phyloP scores from a whole-genome alignment of 2,797 vertebrate genomes.

The Coendou prehensilis region DNA sequence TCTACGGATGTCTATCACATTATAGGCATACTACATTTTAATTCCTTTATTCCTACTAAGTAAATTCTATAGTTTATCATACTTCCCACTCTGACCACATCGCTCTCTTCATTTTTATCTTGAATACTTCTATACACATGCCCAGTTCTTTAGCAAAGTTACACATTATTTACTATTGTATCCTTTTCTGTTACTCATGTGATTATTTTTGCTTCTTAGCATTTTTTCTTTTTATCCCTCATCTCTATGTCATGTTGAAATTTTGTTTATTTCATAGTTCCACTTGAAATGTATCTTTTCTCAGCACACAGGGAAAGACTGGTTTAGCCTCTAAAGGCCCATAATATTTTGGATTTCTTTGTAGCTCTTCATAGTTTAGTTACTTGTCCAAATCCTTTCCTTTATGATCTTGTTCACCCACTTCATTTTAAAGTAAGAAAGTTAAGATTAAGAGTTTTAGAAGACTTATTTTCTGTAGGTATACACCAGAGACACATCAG shows the following conservation, averaged over 20 bases:
- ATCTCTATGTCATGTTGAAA: constrained; percentile 45
- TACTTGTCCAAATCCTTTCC: constrained; percentile 6
- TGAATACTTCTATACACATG: neutral
- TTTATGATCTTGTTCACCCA: neutral
- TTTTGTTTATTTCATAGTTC: neutral
- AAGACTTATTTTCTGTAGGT: neutral
- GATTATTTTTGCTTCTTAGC: constrained; percentile 9
- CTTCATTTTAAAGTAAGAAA: constrained; percentile 70
- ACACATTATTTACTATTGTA: constrained; percentile 49
- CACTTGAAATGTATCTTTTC: neutral
- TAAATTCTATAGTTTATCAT: neutral
- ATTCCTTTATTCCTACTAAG: constrained; percentile 35
- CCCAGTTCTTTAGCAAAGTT: neutral
- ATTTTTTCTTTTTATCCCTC: neutral
- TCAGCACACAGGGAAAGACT: constrained; percentile 39
- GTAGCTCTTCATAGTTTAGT: constrained; percentile 3
- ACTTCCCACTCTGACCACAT: neutral
- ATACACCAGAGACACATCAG: neutral
- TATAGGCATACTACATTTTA: neutral
- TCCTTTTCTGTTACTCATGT: neutral
- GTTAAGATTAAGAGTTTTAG: constrained; percentile 54
- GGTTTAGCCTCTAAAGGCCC: constrained; percentile 39
- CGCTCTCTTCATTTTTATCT: neutral
- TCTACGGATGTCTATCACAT: neutral
- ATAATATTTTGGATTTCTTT: constrained; percentile 62